Evolutionary conservation across 2,797 vertebrate species (phyloP).

Genomic region (Urophycis tenuis): DNA sequence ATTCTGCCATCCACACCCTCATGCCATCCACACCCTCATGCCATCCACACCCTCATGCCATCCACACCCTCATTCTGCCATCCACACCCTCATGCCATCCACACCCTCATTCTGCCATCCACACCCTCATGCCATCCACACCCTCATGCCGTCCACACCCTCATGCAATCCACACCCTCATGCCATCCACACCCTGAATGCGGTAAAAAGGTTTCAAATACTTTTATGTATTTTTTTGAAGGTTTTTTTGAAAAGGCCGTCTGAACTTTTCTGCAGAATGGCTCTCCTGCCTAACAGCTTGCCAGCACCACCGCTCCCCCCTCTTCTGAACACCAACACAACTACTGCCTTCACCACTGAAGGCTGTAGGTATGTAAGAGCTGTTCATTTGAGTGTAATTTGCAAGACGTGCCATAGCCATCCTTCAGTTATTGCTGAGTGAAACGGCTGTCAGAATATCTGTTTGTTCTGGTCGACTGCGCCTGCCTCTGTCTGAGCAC

Average conservation of each 20-base stretch:
- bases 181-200: slow-evolving; percentile 8
- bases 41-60: too few species aligned
- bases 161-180: too few species aligned
- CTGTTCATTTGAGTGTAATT: not conserved
- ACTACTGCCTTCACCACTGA: not conserved
- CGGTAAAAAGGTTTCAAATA: not conserved
- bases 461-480: not conserved
- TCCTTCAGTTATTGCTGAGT: not conserved
- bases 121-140: too few species aligned
- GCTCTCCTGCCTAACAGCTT: too few species aligned
- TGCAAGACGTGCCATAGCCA: not conserved
- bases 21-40: too few species aligned
- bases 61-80: too few species aligned
- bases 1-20: slow-evolving; percentile 20
- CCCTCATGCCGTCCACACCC: too few species aligned
- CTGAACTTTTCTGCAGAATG: slow-evolving; percentile 30
- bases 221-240: slow-evolving; percentile 8
- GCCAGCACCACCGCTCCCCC: too few species aligned
- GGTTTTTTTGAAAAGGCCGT: slow-evolving; percentile 34
- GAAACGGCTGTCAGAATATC: not conserved
- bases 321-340: too few species aligned
- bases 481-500: not conserved
- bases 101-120: too few species aligned
- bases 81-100: too few species aligned
- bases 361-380: too few species aligned